These are phyloP conservation scores for Tachypleus tridentatus DNA, from an alignment of 1,140 invertebrate genomes.

Conservation along the genomic window DNA sequence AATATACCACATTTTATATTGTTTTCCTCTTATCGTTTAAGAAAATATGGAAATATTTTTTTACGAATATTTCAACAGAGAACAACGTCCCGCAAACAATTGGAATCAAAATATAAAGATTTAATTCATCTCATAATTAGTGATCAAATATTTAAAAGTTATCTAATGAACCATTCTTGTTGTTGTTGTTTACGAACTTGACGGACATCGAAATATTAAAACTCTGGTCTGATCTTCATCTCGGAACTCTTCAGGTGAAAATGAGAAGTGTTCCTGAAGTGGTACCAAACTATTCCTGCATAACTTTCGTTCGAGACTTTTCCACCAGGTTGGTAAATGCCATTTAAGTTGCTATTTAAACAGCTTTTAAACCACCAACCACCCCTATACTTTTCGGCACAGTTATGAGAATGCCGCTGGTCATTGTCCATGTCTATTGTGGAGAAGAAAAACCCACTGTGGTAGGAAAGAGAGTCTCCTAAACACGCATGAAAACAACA, in stretches of 20 bases:
- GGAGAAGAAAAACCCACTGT: conserved; percentile 26
- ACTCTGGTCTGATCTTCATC: conserved; percentile 26
- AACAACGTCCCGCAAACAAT: too few species aligned
- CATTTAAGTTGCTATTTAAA: conserved; percentile 33
- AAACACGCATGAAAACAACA: too few species aligned
- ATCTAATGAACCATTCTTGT: too few species aligned
- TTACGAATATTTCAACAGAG: too few species aligned
- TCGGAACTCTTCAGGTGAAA: conserved; percentile 25
- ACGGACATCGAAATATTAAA: too few species aligned
- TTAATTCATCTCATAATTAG: too few species aligned
- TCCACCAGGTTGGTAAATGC: conserved; percentile 27
- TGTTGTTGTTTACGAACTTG: too few species aligned
- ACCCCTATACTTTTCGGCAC: conserved; percentile 27
- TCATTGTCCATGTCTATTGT: conserved; percentile 31
- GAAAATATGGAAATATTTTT: too few species aligned
- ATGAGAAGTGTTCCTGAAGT: conserved; percentile 29
- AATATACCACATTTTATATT: too few species aligned
- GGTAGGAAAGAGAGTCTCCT: background rate
- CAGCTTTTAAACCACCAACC: conserved; percentile 36
- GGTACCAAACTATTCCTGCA: conserved; percentile 28
- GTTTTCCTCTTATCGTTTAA: too few species aligned
- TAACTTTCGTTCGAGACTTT: conserved; percentile 8
- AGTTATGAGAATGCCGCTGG: conserved; percentile 25
- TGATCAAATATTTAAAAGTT: too few species aligned
- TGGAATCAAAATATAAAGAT: too few species aligned